Percentiles rank a stretch among this genome's conserved stretches.
These are phyloP conservation scores for Oligia strigilis DNA, from an alignment of 2,888 invertebrate species.

Conservation along the genomic window DNA sequence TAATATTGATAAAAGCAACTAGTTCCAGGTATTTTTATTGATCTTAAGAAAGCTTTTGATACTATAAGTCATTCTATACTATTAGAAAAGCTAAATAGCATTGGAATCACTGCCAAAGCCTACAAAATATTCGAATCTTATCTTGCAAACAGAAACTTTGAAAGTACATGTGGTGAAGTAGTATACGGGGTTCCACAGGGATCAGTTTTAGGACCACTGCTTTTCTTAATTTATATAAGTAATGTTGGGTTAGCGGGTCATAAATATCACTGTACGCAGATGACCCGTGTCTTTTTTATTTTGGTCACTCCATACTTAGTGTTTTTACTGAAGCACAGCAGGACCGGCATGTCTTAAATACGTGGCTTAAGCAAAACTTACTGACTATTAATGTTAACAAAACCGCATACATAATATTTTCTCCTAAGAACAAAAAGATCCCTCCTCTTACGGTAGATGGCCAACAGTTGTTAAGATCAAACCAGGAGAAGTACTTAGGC, in stretches of 20 bases:
- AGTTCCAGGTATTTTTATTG: not conserved
- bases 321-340: not conserved
- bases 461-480: not conserved
- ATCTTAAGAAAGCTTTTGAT: not conserved
- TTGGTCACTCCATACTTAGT: not conserved
- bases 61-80: not conserved
- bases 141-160: not conserved
- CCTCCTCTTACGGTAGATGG: not conserved
- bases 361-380: not conserved
- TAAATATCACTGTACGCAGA: not conserved
- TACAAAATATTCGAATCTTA: not conserved
- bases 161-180: not conserved
- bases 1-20: not conserved
- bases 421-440: not conserved
- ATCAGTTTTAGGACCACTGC: not conserved
- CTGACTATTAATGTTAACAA: not conserved
- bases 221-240: not conserved
- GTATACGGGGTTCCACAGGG: not conserved
- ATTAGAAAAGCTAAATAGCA: not conserved
- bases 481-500: not conserved
- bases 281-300: no score
- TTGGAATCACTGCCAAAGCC: not conserved
- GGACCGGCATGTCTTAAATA: not conserved
- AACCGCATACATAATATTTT: not conserved
- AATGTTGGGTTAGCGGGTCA: not conserved